Evolutionary conservation across 2,797 vertebrate species (phyloP).

Genomic region (Periparus ater): DNA sequence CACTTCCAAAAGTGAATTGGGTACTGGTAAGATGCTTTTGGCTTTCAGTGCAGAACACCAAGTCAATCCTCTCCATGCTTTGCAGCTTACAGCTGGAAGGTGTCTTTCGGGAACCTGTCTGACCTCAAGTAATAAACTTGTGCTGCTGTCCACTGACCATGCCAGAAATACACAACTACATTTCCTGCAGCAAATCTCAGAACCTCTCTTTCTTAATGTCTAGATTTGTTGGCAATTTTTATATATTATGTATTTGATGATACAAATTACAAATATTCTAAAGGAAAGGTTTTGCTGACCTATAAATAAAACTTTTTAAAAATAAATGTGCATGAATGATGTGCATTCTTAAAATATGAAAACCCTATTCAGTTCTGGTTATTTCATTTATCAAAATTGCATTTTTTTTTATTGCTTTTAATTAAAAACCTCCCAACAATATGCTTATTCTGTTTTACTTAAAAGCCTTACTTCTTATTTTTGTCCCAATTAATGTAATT

Average conservation of each 20-base stretch:
- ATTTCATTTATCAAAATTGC: background rate
- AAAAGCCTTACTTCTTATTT: constrained; percentile 30
- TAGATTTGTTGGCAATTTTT: background rate
- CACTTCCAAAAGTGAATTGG: background rate
- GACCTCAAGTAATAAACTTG: constrained; percentile 12
- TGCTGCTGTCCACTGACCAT: background rate
- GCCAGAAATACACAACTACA: background rate
- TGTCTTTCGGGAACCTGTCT: background rate
- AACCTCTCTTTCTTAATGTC: background rate
- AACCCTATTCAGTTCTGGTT: background rate
- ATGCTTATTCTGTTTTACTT: constrained; percentile 19
- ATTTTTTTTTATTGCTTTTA: background rate
- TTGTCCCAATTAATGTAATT: constrained; percentile 28
- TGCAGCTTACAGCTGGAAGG: background rate
- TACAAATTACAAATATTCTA: background rate
- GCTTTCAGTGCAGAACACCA: background rate
- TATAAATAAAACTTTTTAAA: background rate
- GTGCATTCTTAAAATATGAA: background rate
- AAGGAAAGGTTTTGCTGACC: background rate
- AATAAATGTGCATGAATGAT: too few relatives aligned
- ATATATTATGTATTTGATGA: background rate
- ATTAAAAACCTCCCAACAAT: constrained; percentile 19
- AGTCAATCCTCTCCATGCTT: background rate
- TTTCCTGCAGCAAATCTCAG: background rate
- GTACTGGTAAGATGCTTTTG: background rate